Percentiles rank a stretch among this genome's conserved stretches.
phyloP scores from a whole-genome alignment of 2,797 vertebrate species.

The Coccyzus lansbergi region DNA sequence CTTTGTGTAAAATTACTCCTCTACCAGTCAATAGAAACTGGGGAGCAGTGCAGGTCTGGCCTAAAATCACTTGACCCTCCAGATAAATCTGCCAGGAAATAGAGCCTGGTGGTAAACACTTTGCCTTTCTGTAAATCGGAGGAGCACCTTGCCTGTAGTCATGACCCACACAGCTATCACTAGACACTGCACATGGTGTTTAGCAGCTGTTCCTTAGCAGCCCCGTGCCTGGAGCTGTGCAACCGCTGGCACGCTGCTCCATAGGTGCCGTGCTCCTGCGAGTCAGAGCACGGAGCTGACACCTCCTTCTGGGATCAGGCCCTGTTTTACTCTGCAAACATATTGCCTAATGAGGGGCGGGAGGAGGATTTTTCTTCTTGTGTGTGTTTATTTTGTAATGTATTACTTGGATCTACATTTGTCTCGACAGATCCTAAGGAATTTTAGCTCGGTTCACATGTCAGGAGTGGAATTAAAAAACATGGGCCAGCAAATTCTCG shows the following conservation, averaged over 20 bases:
- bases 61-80: background rate
- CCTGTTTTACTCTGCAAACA: background rate
- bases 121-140: background rate
- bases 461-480: conserved; percentile 54
- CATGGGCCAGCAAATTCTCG: conserved; percentile 42
- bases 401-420: background rate
- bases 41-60: background rate
- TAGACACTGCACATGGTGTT: background rate
- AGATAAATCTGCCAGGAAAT: background rate
- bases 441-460: conserved; percentile 60
- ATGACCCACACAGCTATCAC: background rate
- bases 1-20: background rate
- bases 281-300: background rate
- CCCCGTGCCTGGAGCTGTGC: background rate
- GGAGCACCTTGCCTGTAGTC: background rate
- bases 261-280: background rate
- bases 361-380: background rate
- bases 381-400: background rate
- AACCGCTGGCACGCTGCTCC: background rate
- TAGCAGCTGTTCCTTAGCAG: background rate
- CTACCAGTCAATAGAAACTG: accelerated
- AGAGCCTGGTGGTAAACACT: background rate
- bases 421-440: conserved; percentile 66
- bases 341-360: background rate
- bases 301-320: background rate